Evolutionary conservation across 2,113 vertebrate genomes (phyloP), one percentile per base, ranked within the genome.

Genomic region (Cromileptes altivelis): DNA sequence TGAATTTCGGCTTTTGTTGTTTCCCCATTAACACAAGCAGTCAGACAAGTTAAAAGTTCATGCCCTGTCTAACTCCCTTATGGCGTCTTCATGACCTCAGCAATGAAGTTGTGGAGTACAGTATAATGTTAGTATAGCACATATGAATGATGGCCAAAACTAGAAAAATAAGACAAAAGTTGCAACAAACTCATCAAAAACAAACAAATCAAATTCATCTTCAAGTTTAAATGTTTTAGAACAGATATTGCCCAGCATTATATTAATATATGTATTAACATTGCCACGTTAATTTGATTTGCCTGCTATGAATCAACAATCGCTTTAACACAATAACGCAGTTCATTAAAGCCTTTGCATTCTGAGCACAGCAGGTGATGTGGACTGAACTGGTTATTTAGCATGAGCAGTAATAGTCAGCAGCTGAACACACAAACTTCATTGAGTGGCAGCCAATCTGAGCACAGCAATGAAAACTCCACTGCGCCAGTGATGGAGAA

Each of bases 311-410:
- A 64, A 53, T 63, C 30, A 50, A 62, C 42, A 52, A 7, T 17
- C n/a, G 12, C 42, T 74, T 61, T 21, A 52, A 53, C 30, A 40
- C 21, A 50, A 23, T 13, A 62, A 18, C 21, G 9, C 17, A 13
- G 15, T 53, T 53, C 47, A 55, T 55, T 21, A 65, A 56, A 47
- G 62, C 12, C 25, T 75, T 47, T 58, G 40, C 55, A 27, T 14
- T 9, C 70, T 19, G 55, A 72, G 33, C 55, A 72, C 55, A 8
- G 53, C 21, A 15, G 8, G 52, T 45, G 10, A 23, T 37, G 6
- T 70, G 68, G 68, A 40, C 68, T 70, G 50, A 70, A n/a, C 18
- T n/a, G 70, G 25, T 49, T 74, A 53, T 64, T 75, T 47, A 55
- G 53, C 33, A 37, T 55, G 15, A 65, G 30, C n/a, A 47, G 17